These are phyloP conservation scores for Cenopis cana DNA, from an alignment of 2,888 invertebrate species.

Conservation along the genomic window DNA sequence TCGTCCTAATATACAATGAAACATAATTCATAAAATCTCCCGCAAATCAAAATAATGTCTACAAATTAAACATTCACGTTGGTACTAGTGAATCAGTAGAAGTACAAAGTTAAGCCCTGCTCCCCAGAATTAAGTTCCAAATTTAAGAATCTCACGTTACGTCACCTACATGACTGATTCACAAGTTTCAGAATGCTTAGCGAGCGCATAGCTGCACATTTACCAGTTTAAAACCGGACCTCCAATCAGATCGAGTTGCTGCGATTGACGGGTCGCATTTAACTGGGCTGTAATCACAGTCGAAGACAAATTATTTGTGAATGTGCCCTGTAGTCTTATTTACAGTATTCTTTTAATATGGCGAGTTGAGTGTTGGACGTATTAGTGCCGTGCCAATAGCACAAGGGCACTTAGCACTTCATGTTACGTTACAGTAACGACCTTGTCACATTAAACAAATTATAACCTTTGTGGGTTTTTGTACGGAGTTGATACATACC, in stretches of 20 bases:
- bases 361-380: constrained; percentile 23
- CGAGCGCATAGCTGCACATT: background rate
- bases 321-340: background rate
- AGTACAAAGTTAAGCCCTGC: background rate
- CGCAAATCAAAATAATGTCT: background rate
- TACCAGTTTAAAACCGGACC: background rate
- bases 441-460: constrained; percentile 22
- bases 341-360: constrained; percentile 20
- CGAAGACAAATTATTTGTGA: background rate
- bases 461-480: background rate
- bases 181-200: background rate
- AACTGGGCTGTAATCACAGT: background rate
- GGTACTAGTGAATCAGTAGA: background rate
- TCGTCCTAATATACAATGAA: background rate
- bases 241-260: background rate
- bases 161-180: background rate
- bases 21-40: constrained; percentile 1
- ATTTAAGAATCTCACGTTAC: background rate
- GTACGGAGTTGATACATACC: too few species aligned
- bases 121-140: background rate
- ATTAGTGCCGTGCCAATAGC: constrained; percentile 21
- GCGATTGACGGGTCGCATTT: too few species aligned
- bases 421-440: constrained; percentile 15
- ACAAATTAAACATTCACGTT: background rate
- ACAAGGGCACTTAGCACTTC: constrained; percentile 36